Evolutionary conservation across 2,888 invertebrate species (phyloP).

Genomic region (Synanthedon tipuliformis): DNA sequence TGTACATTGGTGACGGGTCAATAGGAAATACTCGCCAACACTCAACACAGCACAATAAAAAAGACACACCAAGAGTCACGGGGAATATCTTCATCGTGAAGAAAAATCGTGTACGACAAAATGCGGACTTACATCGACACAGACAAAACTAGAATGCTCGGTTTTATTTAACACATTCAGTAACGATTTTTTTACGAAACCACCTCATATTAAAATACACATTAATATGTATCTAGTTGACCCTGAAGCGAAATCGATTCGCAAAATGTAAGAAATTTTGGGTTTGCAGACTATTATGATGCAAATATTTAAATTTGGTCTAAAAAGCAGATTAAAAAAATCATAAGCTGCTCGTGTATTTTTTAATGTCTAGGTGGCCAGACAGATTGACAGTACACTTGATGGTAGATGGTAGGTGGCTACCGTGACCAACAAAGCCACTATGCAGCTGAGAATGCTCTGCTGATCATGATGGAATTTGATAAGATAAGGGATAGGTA

Average conservation of each 20-base stretch:
- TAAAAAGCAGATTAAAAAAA: too few species aligned
- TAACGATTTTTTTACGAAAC: conserved; percentile 3
- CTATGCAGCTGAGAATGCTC: too few species aligned
- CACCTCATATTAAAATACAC: conserved; percentile 19
- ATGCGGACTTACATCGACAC: conserved; percentile 3
- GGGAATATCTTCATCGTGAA: not conserved
- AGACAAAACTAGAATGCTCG: conserved; percentile 21
- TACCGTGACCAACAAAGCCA: too few species aligned
- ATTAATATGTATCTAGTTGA: conserved; percentile 34
- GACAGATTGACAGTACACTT: too few species aligned
- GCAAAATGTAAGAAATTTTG: not conserved
- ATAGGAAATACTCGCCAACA: conserved; percentile 29
- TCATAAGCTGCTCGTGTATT: too few species aligned
- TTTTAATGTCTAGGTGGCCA: too few species aligned
- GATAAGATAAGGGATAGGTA: too few species aligned
- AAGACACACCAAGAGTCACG: not conserved
- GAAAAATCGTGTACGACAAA: too few species aligned
- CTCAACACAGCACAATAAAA: conserved; percentile 9
- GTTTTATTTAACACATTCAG: conserved; percentile 4
- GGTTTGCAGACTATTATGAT: too few species aligned
- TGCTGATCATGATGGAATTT: too few species aligned
- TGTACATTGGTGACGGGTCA: conserved; percentile 4
- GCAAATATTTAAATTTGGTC: too few species aligned
- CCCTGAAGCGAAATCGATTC: conserved; percentile 23
- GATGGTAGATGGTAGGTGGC: too few species aligned